Conservation (phyloP, 2,888 invertebrate species). For the Baccha elongata region DNA sequence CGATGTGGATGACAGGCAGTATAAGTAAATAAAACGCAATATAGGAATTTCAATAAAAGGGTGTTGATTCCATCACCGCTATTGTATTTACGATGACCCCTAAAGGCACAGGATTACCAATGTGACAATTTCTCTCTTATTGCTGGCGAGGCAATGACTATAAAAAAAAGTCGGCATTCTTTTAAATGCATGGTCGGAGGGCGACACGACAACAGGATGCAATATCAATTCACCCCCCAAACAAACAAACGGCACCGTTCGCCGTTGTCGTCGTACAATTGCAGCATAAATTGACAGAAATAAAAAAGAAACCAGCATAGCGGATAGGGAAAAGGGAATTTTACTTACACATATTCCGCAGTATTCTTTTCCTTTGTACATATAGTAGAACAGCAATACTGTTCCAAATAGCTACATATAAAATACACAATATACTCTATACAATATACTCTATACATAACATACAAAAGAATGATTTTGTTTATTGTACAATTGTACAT, state of each 20-base stretch:
- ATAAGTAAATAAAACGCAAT: constrained; percentile 69
- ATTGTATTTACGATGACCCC: constrained; percentile 71
- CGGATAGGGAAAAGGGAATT: constrained; percentile 16
- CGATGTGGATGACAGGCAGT: constrained; percentile 38
- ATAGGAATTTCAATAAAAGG: constrained; percentile 69
- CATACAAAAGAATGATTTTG: background rate
- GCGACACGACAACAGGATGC: constrained; percentile 60
- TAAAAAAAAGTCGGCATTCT: constrained; percentile 41
- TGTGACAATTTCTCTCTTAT: constrained; percentile 68
- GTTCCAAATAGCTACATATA: constrained; percentile 2
- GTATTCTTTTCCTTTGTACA: constrained; percentile 43
- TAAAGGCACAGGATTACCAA: constrained; percentile 69
- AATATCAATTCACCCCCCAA: constrained; percentile 68
- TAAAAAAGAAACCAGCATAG: constrained; percentile 26
- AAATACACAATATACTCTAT: no score
- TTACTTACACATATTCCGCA: constrained; percentile 55
- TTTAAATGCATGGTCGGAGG: constrained; percentile 42
- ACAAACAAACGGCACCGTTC: constrained; percentile 20
- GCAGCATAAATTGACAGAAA: constrained; percentile 26
- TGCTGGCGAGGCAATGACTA: constrained; percentile 42
- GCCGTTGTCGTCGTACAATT: constrained; percentile 17
- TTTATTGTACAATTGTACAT: background rate
- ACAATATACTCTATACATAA: no score
- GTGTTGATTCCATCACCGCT: constrained; percentile 71
- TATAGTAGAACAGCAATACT: constrained; percentile 22